Evolutionary conservation across 2,888 invertebrate genomes (phyloP), one percentile per base, ranked within the genome.

Genomic region (Gisinianus flammeolus): DNA sequence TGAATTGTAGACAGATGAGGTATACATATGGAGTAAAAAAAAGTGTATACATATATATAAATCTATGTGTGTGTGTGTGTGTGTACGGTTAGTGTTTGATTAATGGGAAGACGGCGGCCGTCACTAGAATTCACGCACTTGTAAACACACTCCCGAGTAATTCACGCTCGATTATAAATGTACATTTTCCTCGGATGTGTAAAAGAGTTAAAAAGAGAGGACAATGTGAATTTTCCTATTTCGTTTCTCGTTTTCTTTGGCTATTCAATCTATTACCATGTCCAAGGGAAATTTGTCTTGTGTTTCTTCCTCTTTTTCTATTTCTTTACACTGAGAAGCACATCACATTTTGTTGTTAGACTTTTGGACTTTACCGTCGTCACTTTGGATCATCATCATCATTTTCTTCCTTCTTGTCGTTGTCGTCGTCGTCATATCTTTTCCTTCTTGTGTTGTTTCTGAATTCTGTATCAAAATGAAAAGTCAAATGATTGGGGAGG

Each of bases 101-200:
- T 62, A 64, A 64, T 44, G 73, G 33, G 33, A 26, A 74, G 73
- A 64, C 44, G 64, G 64, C 19, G 26, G 73, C 35, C 71, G 44
- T 73, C 64, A 64, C 52, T 66, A 74, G 74, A 74, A 74, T 74
- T 74, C 74, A 74, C 74, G 74, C 74, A 74, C 74, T 66, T 74
- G 74, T 74, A 74, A 74, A 66, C 74, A 74, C 74, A 67, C 74
- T 66, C 74, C 67, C 66, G 66, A 74, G 74, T 66, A 66, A 74
- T 74, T 74, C 74, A 74, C 74, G 74, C 74, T 74, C 66, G 74
- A 74, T 74, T 74, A 74, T 74, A 74, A 74, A 74, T n/a, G n/a
- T n/a, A 74, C 74, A 74, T 74, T 74, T 74, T 74, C 74, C 74
- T 74, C 74, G 74, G 74, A 64, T 67, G 66, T 74, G 26, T 24